Evolutionary conservation across 2,797 vertebrate genomes (phyloP), one percentile per base, ranked within the genome.

Genomic region (Hybognathus amarus): DNA sequence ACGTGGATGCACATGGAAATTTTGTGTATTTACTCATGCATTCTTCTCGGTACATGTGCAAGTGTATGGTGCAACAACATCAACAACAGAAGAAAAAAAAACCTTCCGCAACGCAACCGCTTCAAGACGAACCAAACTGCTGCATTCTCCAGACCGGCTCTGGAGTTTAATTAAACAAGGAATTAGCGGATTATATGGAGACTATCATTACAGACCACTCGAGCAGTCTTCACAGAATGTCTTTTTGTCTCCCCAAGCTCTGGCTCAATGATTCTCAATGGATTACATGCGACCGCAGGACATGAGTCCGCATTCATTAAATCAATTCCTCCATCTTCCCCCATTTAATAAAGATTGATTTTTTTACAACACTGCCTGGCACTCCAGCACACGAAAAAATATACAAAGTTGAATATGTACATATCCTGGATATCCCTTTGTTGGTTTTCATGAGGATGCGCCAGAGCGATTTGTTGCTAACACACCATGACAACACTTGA

Each of bases 131-230:
- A 92, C 90, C 92, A 90, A 93, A 93, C 92, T 93, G 93, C 92
- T 92, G 69, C 87, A 89, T 92, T 92, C 93, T 94, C 93, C 94
- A 94, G 93, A 93, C 93, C 92, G 91, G 92, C 94, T 92, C 94
- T 88, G 90, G 92, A 96, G 95, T 96, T 96, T 96, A 96, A 97
- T 96, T 95, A 96, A 96, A 96, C 95, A 96, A 95, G 95, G 95
- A 96, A 96, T 96, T 97, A 95, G 92, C 93, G 96, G 96, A 97
- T 97, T 96, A 96, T 94, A 94, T 91, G 92, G 94, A 94, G 94
- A 91, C 91, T 95, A 94, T 95, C 94, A 96, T 95, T 95, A 95
- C 93, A 92, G 94, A 90, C 94, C 94, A 95, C 95, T 96, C 94
- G 90, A 94, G 87, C 90, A 93, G 93, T 94, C 94, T 92, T 93